Base-by-base conservation (phyloP, 2,888 invertebrate genomes). In the Cetonia aurata region DNA sequence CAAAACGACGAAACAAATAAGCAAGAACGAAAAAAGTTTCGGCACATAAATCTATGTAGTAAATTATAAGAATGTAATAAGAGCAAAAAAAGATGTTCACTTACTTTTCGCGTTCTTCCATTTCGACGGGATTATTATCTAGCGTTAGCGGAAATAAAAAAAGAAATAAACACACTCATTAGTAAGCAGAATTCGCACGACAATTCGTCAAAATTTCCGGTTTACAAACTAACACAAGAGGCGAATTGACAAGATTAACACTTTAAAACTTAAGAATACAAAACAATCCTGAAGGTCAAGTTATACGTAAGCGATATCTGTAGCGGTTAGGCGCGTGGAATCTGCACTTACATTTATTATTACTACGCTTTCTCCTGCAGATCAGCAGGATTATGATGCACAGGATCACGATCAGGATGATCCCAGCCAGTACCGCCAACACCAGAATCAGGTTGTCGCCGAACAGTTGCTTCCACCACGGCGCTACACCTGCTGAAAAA, bases 81-180 rank as follows among this genome's bases (percentile, higher is more conserved):
- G 48, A 65, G 48, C 56, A 57, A 53, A 59, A 62, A 19, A 56
- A 15, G n/a, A 13, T 10, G 6, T 10, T 13, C 56, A 93, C 93
- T 93, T 91, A 93, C 93, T 93, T 93, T 86, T 93, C 93, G 83
- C 93, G 89, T 86, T 93, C 93, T 86, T 93, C 93, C 89, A 93
- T 87, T 84, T 92, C 92, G 86, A 92, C 90, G 77, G 92, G 91
- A 86, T 90, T 92, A 89, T 91, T 92, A 88, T 92, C 93, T 93
- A 89, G 85, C 83, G 83, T 85, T 84, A 86, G 85, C 85, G 81
- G 82, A 81, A 82, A 81, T 77, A 79, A 80, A 66, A 73, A 74
- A 71, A 74, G 73, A 53, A 74, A 71, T 67, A 75, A 72, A 73
- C 70, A 70, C 37, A 37, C 4, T 25, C 13, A 56, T 72, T 72